phyloP scores from a whole-genome alignment of 2,113 vertebrate genomes.

The Narcine bancroftii region DNA sequence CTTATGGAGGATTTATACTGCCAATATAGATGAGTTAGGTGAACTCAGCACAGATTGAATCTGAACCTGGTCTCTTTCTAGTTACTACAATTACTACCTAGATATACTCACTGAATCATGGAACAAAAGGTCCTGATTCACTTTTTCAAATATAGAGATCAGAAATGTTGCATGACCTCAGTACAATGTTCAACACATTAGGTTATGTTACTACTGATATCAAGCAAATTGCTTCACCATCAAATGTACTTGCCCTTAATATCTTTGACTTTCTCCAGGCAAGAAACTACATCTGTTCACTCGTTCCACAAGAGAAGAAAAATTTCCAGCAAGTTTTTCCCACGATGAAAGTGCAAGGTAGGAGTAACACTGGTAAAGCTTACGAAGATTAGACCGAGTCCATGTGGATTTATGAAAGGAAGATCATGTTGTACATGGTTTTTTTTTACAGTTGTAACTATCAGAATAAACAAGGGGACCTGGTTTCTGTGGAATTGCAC shows the following conservation, averaged over 20 bases:
- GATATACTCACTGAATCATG: neutral
- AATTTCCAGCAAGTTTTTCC: constrained; percentile 59
- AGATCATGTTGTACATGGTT: too few species aligned
- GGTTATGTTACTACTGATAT: neutral
- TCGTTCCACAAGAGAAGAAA: constrained; percentile 59
- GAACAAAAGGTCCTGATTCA: neutral
- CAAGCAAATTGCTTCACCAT: neutral
- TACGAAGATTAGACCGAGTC: too few species aligned
- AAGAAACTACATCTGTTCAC: constrained; percentile 57
- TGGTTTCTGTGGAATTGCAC: too few species aligned
- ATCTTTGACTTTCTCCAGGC: constrained; percentile 50
- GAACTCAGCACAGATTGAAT: neutral
- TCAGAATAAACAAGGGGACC: too few species aligned
- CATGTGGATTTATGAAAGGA: too few species aligned
- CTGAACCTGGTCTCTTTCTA: neutral
- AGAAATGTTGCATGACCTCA: neutral
- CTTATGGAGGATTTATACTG: neutral
- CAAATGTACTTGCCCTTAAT: neutral
- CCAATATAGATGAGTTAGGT: neutral
- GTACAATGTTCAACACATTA: neutral
- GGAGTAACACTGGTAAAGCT: neutral
- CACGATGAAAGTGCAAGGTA: constrained; percentile 51
- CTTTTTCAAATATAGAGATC: neutral
- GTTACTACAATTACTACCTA: neutral
- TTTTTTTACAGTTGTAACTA: too few species aligned